Evolutionary conservation across 2,797 vertebrate species (phyloP), one percentile per base, ranked within the genome.

Genomic region (Acipenser transmontanus): DNA sequence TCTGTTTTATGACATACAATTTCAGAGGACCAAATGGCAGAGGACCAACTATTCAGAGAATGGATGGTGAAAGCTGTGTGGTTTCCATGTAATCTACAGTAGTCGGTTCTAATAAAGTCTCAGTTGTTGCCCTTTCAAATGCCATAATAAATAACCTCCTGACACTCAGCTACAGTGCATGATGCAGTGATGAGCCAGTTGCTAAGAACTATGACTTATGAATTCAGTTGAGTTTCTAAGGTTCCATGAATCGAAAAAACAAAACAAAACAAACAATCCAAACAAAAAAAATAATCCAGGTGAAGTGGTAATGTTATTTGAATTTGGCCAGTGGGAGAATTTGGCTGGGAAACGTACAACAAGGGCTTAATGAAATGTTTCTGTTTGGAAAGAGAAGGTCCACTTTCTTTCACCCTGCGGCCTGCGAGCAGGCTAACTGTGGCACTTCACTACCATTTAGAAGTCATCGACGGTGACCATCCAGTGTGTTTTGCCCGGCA

Each of bases 391-490:
- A 64, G 72, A 73, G 50, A 71, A 74, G 73, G 17, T 61, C 49
- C 10, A 7, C 61, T 80, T 77, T 75, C 70, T 52, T n/a, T 6
- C 62, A 7, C 48, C 82, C 82, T 63, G 34, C 1, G 1, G 81
- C 82, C 75, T 71, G 12, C 2, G 1, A 69, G 66, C 70, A 68
- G 80, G 84, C 84, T 83, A 81, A 78, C 76, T 81, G 65, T 83
- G 88, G 87, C 89, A 85, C 91, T 93, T 94, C 80, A 84, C 91
- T 89, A 91, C 77, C 72, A 76, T 78, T 73, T 78, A 85, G 82
- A 87, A 91, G 82, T 92, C 92, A 91, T 82, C 80, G 77, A 79
- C 87, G 85, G 73, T 88, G 92, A 90, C 88, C 85, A 76, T 82
- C 78, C 80, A 68, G 83, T 80, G 87, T 83, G 83, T 81, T 78